Base-by-base conservation (phyloP, 2,888 invertebrate species). In the Notocelia uddmanniana region DNA sequence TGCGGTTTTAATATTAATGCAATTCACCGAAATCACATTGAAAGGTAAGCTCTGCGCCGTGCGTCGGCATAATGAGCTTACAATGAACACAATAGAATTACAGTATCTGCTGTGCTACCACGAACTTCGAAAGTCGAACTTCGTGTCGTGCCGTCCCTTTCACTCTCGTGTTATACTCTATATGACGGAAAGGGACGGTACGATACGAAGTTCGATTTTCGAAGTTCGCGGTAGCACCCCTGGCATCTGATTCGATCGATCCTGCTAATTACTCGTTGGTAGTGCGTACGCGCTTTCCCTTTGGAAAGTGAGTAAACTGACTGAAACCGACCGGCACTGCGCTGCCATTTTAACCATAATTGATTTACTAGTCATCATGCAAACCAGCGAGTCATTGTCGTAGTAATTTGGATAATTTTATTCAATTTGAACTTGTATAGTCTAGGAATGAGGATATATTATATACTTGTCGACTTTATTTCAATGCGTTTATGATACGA, bases 291-390 rank as follows among this genome's bases (percentile, higher is more conserved):
- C 86, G 87, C 90, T 91, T 91, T 92, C 91, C 88, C 85, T 89
- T 90, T 89, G 86, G 89, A 92, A 91, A 91, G 89, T 86, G 63
- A 88, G 86, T 88, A 92, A 91, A 91, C 89, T 86, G 63, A 88
- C 85, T 81, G 81, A 81, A 84, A 81, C 79, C 23, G 34, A 26
- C 58, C 45, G 70, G 68, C 66, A 66, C 52, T 45, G 66, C 41
- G 52, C 64, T 41, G 34, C 63, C 58, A 52, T 41, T 66, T 58
- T 57, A 62, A 52, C 41, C 59, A 41, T 64, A 67, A 67, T 23
- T 48, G 54, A 60, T 60, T 70, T 64, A 69, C 58, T 60, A 45
- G 54, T 71, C 71, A 70, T 70, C 70, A 34, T 59, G 41, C 21
- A 55, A 55, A 63, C 34, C 9, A 31, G 31, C 62, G 26, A 64